Evolutionary conservation across 92 coral and sea anemone species (phyloP).

Genomic region (Hydrozoanthus gracilis): DNA sequence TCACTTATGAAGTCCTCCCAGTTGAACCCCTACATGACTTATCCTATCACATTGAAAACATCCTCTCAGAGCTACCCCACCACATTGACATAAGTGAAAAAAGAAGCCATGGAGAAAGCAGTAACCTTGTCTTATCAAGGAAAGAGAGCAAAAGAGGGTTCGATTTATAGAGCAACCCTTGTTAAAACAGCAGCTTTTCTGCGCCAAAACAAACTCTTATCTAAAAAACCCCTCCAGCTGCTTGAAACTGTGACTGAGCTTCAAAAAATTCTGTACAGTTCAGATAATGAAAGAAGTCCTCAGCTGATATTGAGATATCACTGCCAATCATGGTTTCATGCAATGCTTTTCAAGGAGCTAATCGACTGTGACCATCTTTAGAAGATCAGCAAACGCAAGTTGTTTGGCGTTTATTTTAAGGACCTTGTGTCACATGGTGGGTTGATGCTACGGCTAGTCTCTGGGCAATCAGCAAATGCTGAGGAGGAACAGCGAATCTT

Average conservation of each 20-base stretch:
- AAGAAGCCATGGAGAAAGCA: too few relatives aligned
- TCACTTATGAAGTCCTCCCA: conserved; percentile 15
- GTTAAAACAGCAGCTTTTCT: conserved; percentile 31
- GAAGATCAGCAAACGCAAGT: conserved; percentile 31
- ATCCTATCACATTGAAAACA: too few relatives aligned
- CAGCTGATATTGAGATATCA: too few relatives aligned
- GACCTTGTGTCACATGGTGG: too few relatives aligned
- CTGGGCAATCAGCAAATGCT: too few relatives aligned
- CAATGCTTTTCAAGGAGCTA: conserved; percentile 44
- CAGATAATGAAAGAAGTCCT: too few relatives aligned
- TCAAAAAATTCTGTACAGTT: conserved; percentile 52
- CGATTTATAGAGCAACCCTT: conserved; percentile 48
- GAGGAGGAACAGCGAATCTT: too few relatives aligned
- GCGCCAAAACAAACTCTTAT: not conserved
- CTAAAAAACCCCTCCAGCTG: conserved; percentile 38
- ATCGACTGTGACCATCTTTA: conserved; percentile 21
- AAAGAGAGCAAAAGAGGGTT: conserved; percentile 43
- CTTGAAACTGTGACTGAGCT: conserved; percentile 49
- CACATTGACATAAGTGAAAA: conserved; percentile 43
- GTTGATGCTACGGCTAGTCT: too few relatives aligned
- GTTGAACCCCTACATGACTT: too few relatives aligned
- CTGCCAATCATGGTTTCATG: conserved; percentile 40
- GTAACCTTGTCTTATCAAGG: too few relatives aligned
- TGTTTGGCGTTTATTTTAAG: too few relatives aligned
- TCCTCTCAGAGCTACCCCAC: conserved; percentile 58